Evolutionary conservation across 1,140 invertebrate genomes (phyloP).

Genomic region (Latrodectus geometricus): DNA sequence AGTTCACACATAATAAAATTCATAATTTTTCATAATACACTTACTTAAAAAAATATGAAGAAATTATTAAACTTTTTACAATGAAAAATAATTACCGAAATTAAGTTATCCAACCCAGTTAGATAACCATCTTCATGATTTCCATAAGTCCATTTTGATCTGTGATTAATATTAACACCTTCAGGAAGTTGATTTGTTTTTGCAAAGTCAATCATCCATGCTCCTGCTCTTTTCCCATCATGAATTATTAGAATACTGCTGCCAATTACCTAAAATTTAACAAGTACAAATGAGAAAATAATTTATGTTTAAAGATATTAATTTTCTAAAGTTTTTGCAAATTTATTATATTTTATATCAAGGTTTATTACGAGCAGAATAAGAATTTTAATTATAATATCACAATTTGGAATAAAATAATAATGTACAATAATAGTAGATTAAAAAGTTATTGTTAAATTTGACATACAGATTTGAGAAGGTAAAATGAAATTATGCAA

Average conservation of each 20-base stretch:
- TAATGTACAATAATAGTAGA: too few species aligned
- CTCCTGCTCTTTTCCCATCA: constrained; percentile 85
- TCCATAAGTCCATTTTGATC: constrained; percentile 83
- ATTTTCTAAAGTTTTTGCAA: too few species aligned
- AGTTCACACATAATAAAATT: too few species aligned
- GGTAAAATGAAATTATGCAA: too few species aligned
- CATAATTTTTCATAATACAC: neutral
- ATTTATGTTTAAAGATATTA: too few species aligned
- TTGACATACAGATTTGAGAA: too few species aligned
- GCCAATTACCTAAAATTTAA: constrained; percentile 79
- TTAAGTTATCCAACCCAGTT: constrained; percentile 93
- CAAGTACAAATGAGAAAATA: too few species aligned
- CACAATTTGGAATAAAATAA: too few species aligned
- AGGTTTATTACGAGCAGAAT: too few species aligned
- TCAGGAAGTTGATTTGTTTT: constrained; percentile 85
- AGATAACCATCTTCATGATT: constrained; percentile 98
- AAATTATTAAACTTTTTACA: neutral
- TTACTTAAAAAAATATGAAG: neutral
- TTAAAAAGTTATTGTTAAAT: too few species aligned
- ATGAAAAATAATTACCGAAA: constrained; percentile 68
- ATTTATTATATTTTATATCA: too few species aligned
- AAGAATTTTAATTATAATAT: too few species aligned
- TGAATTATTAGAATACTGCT: constrained; percentile 95
- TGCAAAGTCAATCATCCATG: constrained; percentile 97
- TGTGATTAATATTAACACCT: constrained; percentile 79